These are phyloP conservation scores for Manis crassicaudata DNA, from an alignment of 2,797 vertebrate species.

Conservation along the genomic window DNA sequence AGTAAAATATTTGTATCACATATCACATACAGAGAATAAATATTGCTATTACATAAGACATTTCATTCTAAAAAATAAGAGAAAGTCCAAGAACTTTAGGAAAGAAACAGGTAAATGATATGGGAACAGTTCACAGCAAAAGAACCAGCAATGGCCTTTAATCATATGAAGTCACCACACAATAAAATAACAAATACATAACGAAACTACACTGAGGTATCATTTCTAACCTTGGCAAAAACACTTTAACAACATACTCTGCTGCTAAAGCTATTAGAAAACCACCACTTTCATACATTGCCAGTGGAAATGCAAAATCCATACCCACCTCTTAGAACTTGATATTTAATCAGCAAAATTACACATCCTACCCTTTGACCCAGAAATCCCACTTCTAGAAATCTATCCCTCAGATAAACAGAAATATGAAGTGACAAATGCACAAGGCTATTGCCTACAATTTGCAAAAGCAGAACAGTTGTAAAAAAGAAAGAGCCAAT, in stretches of 20 bases:
- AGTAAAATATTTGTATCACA: neutral
- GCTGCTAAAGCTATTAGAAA: neutral
- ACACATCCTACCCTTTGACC: neutral
- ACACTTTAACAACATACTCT: neutral
- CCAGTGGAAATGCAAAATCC: neutral
- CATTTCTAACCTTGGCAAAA: neutral
- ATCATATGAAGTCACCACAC: neutral
- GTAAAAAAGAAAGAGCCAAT: neutral
- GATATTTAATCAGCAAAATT: slow-evolving; percentile 8
- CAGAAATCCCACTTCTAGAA: neutral
- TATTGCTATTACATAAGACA: neutral
- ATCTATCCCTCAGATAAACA: neutral
- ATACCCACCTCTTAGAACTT: neutral
- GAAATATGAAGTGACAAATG: neutral
- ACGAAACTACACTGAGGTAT: neutral
- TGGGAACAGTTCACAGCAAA: neutral
- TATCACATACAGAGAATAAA: neutral
- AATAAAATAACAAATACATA: slow-evolving; percentile 7
- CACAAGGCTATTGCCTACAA: neutral
- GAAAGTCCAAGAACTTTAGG: neutral
- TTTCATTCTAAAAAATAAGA: neutral
- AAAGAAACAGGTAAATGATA: neutral
- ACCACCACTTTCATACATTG: neutral
- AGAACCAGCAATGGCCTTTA: neutral
- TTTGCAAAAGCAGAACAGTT: neutral